A percentile compares a stretch with the other conserved stretches of the same genome.
These are phyloP conservation scores for Hydractinia symbiolongicarpus DNA, from an alignment of 30 jellyfish, hydroid and myxozoan species.

Conservation along the genomic window DNA sequence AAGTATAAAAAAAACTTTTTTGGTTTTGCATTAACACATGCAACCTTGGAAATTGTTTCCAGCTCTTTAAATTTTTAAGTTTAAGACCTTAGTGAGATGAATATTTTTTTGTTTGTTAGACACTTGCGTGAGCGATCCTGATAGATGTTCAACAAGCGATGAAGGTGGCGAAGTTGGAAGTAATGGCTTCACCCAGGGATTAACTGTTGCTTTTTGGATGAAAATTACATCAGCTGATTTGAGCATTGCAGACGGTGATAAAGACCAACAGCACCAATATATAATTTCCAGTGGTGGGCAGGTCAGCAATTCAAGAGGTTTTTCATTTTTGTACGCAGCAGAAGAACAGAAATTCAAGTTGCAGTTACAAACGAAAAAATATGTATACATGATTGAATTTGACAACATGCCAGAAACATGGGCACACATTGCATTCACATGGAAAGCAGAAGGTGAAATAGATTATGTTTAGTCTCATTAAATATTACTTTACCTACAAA, in stretches of 20 bases:
- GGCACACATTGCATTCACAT: constrained; percentile 78
- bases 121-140: constrained; percentile 76
- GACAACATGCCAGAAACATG: constrained; percentile 60
- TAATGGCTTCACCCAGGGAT: constrained; percentile 43
- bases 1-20: background rate
- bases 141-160: constrained; percentile 20
- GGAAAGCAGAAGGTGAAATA: constrained; percentile 51
- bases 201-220: constrained; percentile 78
- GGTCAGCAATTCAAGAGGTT: constrained; percentile 87
- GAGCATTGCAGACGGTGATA: constrained; percentile 8
- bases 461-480: background rate
- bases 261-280: constrained; percentile 67
- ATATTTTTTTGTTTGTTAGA: constrained; percentile 27
- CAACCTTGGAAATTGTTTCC: background rate
- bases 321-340: constrained; percentile 73
- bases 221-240: constrained; percentile 48
- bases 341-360: constrained; percentile 77
- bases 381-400: constrained; percentile 79
- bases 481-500: background rate
- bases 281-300: constrained; percentile 96
- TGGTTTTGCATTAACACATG: background rate
- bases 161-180: constrained; percentile 26
- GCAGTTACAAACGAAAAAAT: constrained; percentile 63
- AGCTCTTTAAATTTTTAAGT: background rate
- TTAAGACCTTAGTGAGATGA: background rate